These are phyloP conservation scores for Mixornis gularis DNA, from an alignment of 2,113 vertebrate genomes.

Conservation along the genomic window DNA sequence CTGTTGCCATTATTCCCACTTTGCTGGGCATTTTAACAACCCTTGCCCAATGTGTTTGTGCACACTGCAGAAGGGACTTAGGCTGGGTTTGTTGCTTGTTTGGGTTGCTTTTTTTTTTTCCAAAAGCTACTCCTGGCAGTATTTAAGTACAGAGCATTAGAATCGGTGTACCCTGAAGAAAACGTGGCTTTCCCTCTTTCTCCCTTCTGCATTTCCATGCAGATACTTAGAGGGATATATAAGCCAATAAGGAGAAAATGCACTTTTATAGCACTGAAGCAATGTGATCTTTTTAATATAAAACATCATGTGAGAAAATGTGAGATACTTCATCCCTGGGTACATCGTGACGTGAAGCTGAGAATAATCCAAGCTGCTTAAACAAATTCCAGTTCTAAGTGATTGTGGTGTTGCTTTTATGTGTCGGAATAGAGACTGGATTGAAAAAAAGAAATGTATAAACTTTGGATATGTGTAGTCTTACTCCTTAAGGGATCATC, in stretches of 20 bases:
- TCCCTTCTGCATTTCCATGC: neutral
- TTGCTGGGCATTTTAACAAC: neutral
- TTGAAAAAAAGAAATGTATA: neutral
- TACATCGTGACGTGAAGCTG: neutral
- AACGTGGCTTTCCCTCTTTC: neutral
- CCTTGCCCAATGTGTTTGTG: neutral
- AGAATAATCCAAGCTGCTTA: neutral
- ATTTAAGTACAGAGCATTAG: neutral
- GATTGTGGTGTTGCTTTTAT: neutral
- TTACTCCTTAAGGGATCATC: neutral
- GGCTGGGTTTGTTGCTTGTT: neutral
- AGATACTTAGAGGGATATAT: neutral
- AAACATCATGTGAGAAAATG: neutral
- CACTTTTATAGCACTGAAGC: neutral
- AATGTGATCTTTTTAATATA: neutral
- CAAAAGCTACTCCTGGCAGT: neutral
- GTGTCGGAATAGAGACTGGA: neutral
- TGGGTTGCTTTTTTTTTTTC: neutral
- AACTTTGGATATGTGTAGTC: neutral
- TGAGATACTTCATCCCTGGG: neutral
- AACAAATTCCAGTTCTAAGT: neutral
- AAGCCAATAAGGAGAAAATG: neutral
- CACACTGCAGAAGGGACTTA: neutral
- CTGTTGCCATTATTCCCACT: neutral
- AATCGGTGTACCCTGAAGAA: neutral